phyloP scores from a whole-genome alignment of 2,113 vertebrate genomes.

The Hystrix cristata region DNA sequence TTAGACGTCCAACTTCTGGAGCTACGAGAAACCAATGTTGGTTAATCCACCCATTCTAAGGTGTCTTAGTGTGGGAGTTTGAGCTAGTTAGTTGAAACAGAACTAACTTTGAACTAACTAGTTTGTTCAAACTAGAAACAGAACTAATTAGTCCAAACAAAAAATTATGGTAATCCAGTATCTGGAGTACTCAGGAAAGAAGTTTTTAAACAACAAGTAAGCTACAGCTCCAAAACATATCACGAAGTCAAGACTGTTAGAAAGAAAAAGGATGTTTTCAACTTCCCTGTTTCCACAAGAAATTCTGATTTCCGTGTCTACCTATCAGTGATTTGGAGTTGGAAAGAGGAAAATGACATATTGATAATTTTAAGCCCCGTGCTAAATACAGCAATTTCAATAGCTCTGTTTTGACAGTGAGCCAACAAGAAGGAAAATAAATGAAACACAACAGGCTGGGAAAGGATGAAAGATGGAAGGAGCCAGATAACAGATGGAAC shows the following conservation, averaged over 20 bases:
- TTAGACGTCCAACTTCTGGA: background rate
- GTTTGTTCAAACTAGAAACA: no score
- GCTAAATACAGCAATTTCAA: background rate
- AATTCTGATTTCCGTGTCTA: background rate
- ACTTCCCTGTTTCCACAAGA: background rate
- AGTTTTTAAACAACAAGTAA: background rate
- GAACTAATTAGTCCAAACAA: background rate
- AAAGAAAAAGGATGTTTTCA: background rate
- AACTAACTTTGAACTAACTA: no score
- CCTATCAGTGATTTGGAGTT: background rate
- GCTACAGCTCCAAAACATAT: background rate
- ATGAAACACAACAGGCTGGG: background rate
- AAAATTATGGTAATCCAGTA: background rate
- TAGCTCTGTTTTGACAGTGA: background rate
- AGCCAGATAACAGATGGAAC: background rate
- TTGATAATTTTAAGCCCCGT: background rate
- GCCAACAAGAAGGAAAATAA: background rate
- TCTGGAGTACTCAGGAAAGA: background rate
- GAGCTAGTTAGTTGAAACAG: background rate
- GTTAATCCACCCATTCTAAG: background rate
- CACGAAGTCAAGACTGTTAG: background rate
- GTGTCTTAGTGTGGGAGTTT: background rate
- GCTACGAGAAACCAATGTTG: background rate
- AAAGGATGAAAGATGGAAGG: background rate
- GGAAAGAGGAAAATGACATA: background rate